A percentile compares a stretch with the other conserved stretches of the same genome.
These are phyloP conservation scores for Hippocampus kuda DNA, from an alignment of 2,797 vertebrate genomes.

Conservation along the genomic window DNA sequence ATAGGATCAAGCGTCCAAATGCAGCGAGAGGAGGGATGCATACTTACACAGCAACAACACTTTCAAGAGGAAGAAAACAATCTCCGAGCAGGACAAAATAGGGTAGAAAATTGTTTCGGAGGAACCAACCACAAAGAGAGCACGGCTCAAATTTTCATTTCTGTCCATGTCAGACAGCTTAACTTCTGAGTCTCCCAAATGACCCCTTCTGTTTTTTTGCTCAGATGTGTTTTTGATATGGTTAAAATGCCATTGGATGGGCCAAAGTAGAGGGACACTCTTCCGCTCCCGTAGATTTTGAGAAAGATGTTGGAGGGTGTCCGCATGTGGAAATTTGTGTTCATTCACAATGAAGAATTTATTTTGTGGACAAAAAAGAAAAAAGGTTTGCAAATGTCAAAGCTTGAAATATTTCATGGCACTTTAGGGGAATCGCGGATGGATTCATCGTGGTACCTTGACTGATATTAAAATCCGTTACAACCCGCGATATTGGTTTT, in stretches of 20 bases:
- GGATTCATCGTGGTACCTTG: not conserved
- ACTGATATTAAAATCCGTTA: too few relatives aligned
- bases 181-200: slow-evolving; percentile 41
- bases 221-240: not conserved
- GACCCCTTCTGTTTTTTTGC: not conserved
- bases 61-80: slow-evolving; percentile 42
- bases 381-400: not conserved
- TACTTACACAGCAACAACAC: slow-evolving; percentile 32
- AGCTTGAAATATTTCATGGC: not conserved
- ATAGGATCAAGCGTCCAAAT: slow-evolving; percentile 38
- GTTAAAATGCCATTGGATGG: not conserved
- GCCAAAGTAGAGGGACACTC: not conserved
- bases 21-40: slow-evolving; percentile 35
- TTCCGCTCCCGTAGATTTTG: not conserved
- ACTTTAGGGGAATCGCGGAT: not conserved
- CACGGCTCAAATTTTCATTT: slow-evolving; percentile 50
- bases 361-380: not conserved
- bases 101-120: slow-evolving; percentile 52
- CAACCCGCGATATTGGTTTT: too few relatives aligned
- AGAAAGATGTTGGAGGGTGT: not conserved
- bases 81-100: slow-evolving; percentile 42
- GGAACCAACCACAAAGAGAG: slow-evolving; percentile 48
- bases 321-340: too few relatives aligned
- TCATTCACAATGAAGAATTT: not conserved
- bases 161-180: slow-evolving; percentile 43